These are phyloP conservation scores for Pelobates cultripes DNA, from an alignment of 2,797 vertebrate genomes.

Conservation along the genomic window DNA sequence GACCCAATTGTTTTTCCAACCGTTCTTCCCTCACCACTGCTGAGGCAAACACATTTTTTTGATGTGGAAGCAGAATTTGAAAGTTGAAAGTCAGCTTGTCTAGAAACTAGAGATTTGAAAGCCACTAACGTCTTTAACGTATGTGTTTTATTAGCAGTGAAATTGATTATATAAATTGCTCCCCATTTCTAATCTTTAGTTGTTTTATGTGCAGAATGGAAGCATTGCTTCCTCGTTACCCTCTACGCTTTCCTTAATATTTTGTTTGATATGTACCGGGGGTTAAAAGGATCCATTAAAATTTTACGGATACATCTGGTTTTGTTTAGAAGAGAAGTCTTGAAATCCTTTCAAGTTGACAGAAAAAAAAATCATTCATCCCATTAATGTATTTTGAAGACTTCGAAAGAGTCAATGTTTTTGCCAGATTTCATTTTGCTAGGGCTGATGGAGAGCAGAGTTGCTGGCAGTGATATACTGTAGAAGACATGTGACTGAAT, in stretches of 20 bases:
- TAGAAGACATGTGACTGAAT: no score
- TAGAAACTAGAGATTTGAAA: not conserved
- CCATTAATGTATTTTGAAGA: no score
- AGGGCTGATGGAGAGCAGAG: no score
- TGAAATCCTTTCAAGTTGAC: not conserved
- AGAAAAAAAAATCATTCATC: no score
- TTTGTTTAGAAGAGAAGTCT: not conserved
- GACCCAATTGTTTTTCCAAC: not conserved
- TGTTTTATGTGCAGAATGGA: not conserved
- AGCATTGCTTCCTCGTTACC: not conserved
- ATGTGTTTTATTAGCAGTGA: not conserved
- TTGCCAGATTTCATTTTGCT: no score
- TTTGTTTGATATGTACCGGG: not conserved
- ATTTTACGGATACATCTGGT: not conserved
- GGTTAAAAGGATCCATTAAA: not conserved
- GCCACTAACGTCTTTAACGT: not conserved
- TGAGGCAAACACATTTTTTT: constrained; percentile 7
- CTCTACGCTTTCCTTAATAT: not conserved
- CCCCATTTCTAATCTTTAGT: not conserved
- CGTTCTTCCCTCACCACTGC: not conserved
- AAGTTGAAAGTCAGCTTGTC: not conserved
- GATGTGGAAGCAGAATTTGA: not conserved
- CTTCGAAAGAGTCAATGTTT: no score
- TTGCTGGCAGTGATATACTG: no score
- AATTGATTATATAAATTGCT: not conserved